These are phyloP conservation scores for Porites cylindrica DNA, from an alignment of 92 coral and sea anemone genomes.

Conservation along the genomic window DNA sequence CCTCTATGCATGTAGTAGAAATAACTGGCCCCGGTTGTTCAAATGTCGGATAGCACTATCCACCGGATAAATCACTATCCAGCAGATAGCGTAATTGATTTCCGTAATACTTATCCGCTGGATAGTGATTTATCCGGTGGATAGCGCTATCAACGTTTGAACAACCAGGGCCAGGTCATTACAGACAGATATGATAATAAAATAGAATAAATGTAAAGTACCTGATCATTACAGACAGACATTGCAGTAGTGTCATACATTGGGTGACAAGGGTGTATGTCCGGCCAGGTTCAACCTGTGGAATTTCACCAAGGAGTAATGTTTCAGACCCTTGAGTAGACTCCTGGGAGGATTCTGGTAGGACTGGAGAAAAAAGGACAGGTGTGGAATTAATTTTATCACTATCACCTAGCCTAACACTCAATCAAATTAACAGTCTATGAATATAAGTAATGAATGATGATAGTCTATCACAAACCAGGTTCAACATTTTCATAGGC, in stretches of 20 bases:
- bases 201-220: background rate
- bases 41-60: too few species aligned
- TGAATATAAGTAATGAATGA: background rate
- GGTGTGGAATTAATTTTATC: background rate
- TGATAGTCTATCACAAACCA: background rate
- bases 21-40: too few species aligned
- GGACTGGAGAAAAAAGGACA: background rate
- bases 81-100: too few species aligned
- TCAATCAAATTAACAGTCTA: background rate
- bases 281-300: constrained; percentile 71
- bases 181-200: too few species aligned
- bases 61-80: too few species aligned
- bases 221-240: constrained; percentile 72
- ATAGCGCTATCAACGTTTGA: too few species aligned
- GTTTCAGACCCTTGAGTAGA: constrained; percentile 9
- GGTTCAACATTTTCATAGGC: constrained; percentile 55
- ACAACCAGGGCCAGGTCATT: too few species aligned
- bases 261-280: constrained; percentile 72
- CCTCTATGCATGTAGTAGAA: too few species aligned
- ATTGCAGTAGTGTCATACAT: constrained; percentile 46
- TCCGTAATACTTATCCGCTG: too few species aligned
- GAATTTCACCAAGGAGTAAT: constrained; percentile 61
- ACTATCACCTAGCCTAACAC: too few species aligned
- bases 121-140: too few species aligned
- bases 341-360: background rate